Base-by-base conservation (phyloP, 2,797 vertebrate species). In the Sebastes hubbsi region DNA sequence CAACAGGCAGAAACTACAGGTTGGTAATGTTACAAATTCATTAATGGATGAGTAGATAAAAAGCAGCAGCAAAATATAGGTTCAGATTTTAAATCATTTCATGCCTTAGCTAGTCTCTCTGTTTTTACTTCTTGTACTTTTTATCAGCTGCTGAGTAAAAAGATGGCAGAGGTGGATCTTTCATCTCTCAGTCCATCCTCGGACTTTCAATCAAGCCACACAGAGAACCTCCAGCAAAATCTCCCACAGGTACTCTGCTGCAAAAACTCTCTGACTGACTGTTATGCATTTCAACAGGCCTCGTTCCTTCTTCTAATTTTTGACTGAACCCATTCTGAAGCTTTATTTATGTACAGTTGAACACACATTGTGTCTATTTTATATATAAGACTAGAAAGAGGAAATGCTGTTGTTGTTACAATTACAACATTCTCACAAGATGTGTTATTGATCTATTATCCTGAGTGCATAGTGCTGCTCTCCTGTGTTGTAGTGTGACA, bases 1-100 rank as follows among this genome's bases (percentile, higher is more conserved):
- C 16, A 87, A 72, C 12, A 81, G 90, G 84, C 88, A 94, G 72
- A 90, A 85, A 83, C 59, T 93, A 76, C 94, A 95, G 92, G 96
- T 96, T 69, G 69, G 76, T 1, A 64, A 65, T 70, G 9, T 16
- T 64, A 42, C 11, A 64, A 13, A 56, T 42, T 0, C 30, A 34
- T 24, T 27, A 30, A 60, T 20, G 16, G 3, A 55, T 61, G 24
- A 11, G 1, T 22, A 16, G 1, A 11, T 27, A 20, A 14, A 36
- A 77, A 72, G 20, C 11, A 49, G 7, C 36, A 11, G 10, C 16
- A 49, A 62, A 58, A 60, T 4, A 29, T 12, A 27, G 38, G 38
- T 14, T 42, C 42, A 46, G 8, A 18, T 34, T 34, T 55, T 38
- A 14, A 25, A 25, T 52, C n/a, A 25, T 55, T 49, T 5, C 18